These are phyloP conservation scores for Xestoiulus laeticollis DNA, from an alignment of 2,888 invertebrate genomes.

Conservation along the genomic window DNA sequence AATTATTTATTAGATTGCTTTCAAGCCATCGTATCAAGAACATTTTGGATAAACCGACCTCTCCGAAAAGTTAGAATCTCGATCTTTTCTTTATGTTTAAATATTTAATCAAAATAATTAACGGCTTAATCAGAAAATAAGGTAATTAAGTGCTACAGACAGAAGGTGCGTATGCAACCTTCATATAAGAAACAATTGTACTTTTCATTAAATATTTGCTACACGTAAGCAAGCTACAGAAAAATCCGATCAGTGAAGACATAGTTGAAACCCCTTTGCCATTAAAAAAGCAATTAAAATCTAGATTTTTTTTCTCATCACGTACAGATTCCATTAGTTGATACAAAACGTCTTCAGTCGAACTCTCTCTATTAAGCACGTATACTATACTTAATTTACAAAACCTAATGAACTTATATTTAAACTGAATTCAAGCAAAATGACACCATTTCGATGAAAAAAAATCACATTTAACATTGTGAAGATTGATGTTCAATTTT, in stretches of 20 bases:
- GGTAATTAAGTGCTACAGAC: not conserved
- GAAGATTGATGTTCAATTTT: not conserved
- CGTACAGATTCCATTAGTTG: conserved; percentile 29
- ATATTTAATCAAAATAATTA: not conserved
- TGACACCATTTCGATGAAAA: not conserved
- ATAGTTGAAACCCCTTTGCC: not conserved
- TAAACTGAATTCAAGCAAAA: not conserved
- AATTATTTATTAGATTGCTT: too few relatives aligned
- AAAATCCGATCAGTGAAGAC: not conserved
- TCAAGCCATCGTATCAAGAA: too few relatives aligned
- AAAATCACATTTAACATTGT: not conserved
- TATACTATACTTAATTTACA: not conserved
- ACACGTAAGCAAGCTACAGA: not conserved
- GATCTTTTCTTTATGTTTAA: not conserved
- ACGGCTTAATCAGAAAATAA: not conserved
- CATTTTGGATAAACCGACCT: too few relatives aligned
- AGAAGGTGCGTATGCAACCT: too few relatives aligned
- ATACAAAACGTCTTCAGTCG: conserved; percentile 3
- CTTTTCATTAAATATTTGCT: conserved; percentile 32
- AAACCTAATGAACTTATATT: not conserved
- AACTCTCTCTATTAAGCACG: not conserved
- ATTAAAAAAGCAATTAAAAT: conserved; percentile 38
- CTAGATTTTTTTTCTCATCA: not conserved
- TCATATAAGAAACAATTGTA: not conserved
- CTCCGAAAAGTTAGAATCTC: not conserved